A percentile compares a stretch with the other conserved stretches of the same genome.
Evolutionary conservation across 37 sponge, comb jelly and placozoan genomes (phyloP).

Genomic region (Tethya wilhelma): DNA sequence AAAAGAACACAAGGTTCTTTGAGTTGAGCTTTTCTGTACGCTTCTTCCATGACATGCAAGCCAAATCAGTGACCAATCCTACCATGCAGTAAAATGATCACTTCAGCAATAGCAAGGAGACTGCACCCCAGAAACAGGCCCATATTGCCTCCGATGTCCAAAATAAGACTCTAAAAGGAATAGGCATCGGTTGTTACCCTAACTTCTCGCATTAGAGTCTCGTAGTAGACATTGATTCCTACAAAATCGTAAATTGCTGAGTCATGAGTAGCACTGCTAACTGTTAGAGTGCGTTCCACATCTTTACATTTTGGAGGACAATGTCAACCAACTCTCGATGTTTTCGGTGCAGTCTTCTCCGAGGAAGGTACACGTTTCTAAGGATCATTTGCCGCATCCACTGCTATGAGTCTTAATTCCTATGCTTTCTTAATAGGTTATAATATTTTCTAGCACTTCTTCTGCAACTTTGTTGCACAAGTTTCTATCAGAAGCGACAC

Average conservation of each 20-base stretch:
- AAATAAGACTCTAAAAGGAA: conserved; percentile 25
- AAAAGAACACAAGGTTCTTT: too few species aligned
- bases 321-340: too few species aligned
- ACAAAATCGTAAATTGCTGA: not conserved
- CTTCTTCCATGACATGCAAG: too few species aligned
- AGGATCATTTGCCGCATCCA: too few species aligned
- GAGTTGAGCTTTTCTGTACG: too few species aligned
- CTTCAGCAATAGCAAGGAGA: conserved; percentile 11
- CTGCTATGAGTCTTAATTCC: too few species aligned
- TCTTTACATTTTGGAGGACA: conserved; percentile 6
- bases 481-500: too few species aligned
- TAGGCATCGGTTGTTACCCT: conserved; percentile 30
- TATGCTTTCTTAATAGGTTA: too few species aligned
- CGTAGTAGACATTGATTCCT: conserved; percentile 12
- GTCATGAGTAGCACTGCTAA: conserved; percentile 7
- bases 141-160: conserved; percentile 54
- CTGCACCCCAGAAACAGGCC: conserved; percentile 58
- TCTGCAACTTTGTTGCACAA: too few species aligned
- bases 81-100: conserved; percentile 17
- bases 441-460: too few species aligned
- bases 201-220: not conserved
- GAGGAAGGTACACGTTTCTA: too few species aligned
- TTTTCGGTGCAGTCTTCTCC: too few species aligned
- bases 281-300: not conserved
- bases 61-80: conserved; percentile 10